Percentiles rank a stretch among this genome's conserved stretches.
Evolutionary conservation across 2,888 invertebrate genomes (phyloP).

Genomic region (Tetrapedia diversipes): DNA sequence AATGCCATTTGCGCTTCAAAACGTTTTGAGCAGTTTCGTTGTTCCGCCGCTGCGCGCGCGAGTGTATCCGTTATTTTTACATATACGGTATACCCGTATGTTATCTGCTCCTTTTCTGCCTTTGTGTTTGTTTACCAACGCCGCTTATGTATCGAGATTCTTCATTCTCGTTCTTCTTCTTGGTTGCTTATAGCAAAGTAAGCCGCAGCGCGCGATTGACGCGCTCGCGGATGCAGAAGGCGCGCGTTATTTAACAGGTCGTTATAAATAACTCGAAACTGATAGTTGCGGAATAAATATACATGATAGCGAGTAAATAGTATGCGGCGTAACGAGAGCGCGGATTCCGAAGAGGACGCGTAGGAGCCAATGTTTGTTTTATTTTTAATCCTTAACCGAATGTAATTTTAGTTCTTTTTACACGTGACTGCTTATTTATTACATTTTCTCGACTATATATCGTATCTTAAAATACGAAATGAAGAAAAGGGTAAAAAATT

Average conservation of each 20-base stretch:
- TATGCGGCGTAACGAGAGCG: background rate
- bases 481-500: no score
- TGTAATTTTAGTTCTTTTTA: conserved; percentile 7
- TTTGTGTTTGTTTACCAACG: background rate
- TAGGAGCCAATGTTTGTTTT: conserved; percentile 29
- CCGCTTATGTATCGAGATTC: background rate
- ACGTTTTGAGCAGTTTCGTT: conserved; percentile 22
- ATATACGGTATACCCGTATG: background rate
- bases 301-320: conserved; percentile 39
- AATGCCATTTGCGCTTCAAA: conserved; percentile 60
- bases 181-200: background rate
- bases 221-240: background rate
- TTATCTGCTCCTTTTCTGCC: conserved; percentile 23
- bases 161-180: background rate
- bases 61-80: conserved; percentile 16
- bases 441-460: background rate
- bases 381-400: conserved; percentile 21
- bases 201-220: background rate
- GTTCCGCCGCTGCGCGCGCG: background rate
- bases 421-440: conserved; percentile 12
- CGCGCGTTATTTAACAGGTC: conserved; percentile 50
- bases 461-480: background rate
- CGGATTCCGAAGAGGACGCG: background rate
- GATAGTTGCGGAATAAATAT: conserved; percentile 48
- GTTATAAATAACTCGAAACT: conserved; percentile 55